Base-by-base conservation (phyloP, 2,113 vertebrate species). In the Pachycephala philippinensis region DNA sequence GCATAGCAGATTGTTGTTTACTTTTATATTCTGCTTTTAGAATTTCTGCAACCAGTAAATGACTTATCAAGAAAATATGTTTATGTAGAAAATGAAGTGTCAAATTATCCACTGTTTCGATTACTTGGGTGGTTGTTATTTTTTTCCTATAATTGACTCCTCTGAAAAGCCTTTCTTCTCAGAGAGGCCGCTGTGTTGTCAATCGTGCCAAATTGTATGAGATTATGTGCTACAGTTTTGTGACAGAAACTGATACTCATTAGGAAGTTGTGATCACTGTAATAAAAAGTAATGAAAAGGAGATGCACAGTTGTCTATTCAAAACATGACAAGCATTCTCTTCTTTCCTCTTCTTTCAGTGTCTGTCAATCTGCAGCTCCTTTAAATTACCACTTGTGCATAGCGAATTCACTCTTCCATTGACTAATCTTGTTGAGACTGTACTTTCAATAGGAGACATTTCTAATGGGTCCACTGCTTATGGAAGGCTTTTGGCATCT, bases 211-310 rank as follows among this genome's bases (percentile, higher is more conserved):
- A 95, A 95, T 87, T 84, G 81, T 66, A 84, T 84, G 72, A 95
- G 93, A 86, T 93, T 87, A 83, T 84, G 59, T 84, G 79, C 84
- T 82, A 18, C 78, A 84, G 89, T 92, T 95, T 95, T 92, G 85
- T 95, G 94, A 95, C 91, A 95, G 94, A 96, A 97, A 95, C 82
- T 95, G 94, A 93, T 96, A 92, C 68, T 96, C 89, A 95, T 92
- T 94, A 94, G 91, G 87, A 96, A 94, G 89, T 90, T 96, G 95
- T 95, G 95, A 96, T 96, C 74, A 69, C 79, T 84, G 59, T 94
- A 95, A 97, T 95, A 92, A 96, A 94, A 87, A 79, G 69, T 79
- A 92, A 93, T 95, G 94, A 91, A 96, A 95, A 91, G 95, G 90
- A 93, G 90, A 80, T 79, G 75, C 75, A 77, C 52, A 70, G 66